Conservation (phyloP, 2,888 invertebrate species). For the Cancer borealis region DNA sequence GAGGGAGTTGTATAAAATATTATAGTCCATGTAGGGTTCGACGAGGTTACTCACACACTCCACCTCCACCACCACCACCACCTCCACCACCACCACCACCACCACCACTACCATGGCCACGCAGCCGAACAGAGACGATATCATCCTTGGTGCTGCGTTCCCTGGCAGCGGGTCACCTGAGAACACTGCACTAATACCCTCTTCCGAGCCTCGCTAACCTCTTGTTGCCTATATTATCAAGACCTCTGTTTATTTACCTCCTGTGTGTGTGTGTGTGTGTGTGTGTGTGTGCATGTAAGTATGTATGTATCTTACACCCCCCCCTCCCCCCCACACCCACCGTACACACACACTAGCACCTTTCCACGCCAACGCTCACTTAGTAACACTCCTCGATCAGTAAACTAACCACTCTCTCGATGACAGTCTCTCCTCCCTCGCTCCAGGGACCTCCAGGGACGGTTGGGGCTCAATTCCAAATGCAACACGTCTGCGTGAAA, state of each 20-base stretch:
- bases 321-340: neutral
- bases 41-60: neutral
- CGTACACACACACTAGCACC: neutral
- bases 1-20: neutral
- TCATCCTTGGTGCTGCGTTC: neutral
- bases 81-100: neutral
- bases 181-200: neutral
- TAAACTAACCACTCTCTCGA: neutral
- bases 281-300: neutral
- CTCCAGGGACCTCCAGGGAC: neutral
- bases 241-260: neutral
- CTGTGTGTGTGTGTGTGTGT: slow-evolving; percentile 32
- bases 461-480: neutral
- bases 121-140: neutral
- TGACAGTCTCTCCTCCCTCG: neutral
- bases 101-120: neutral
- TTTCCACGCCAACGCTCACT: neutral
- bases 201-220: neutral
- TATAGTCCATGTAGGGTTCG: neutral
- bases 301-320: neutral
- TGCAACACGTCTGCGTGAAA: neutral
- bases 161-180: neutral
- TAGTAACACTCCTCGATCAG: neutral
- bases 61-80: neutral
- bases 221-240: neutral